These are phyloP conservation scores for Globia sparganii DNA, from an alignment of 2,888 invertebrate genomes.

Conservation along the genomic window DNA sequence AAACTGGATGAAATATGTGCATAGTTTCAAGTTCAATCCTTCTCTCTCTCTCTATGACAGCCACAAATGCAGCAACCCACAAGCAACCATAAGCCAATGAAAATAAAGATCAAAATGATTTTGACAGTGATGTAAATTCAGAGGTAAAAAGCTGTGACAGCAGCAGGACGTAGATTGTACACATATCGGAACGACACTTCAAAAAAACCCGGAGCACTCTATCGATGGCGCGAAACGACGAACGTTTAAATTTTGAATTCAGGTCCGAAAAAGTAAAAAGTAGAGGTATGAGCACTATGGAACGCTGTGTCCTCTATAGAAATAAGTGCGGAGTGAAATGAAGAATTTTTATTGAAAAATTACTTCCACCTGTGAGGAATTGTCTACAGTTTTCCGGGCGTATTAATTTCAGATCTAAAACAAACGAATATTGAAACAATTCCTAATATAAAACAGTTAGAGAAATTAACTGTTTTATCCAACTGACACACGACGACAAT, in stretches of 20 bases:
- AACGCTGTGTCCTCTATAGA: background rate
- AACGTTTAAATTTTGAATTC: conserved; percentile 8
- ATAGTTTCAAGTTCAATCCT: background rate
- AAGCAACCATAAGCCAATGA: background rate
- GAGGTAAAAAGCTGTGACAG: background rate
- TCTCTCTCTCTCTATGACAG: background rate
- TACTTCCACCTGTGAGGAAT: background rate
- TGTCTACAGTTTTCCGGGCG: too few species aligned
- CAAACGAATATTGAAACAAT: background rate
- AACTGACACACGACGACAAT: background rate
- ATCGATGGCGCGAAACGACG: background rate
- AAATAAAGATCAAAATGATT: background rate
- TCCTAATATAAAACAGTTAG: background rate
- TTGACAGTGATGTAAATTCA: background rate
- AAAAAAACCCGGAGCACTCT: background rate
- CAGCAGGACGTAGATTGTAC: background rate
- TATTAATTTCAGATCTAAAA: background rate
- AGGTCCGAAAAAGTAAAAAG: conserved; percentile 10
- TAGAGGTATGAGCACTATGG: background rate
- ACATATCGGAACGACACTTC: background rate
- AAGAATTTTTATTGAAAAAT: background rate
- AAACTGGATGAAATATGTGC: background rate
- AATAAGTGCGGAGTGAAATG: background rate
- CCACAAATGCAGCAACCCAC: background rate
- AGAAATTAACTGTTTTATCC: background rate